Percentiles rank a stretch among this genome's conserved stretches.
Evolutionary conservation across 2,888 invertebrate genomes (phyloP).

Genomic region (Ochropleura leucogaster): DNA sequence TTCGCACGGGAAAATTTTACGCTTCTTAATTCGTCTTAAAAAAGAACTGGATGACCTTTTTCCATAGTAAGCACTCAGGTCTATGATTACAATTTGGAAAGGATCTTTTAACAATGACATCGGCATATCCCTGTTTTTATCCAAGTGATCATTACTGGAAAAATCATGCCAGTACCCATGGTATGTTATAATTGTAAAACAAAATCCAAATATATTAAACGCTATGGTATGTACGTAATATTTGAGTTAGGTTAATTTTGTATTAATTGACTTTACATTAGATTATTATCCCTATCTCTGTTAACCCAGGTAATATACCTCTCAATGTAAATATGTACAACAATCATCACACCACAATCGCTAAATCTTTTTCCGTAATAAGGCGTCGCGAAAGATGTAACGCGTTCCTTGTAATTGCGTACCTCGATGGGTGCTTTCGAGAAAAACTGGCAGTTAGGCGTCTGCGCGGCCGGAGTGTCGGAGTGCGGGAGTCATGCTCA

Average conservation of each 20-base stretch:
- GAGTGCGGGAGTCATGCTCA: neutral
- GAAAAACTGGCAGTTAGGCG: slow-evolving; percentile 57
- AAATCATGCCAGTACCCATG: neutral
- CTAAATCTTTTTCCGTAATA: slow-evolving; percentile 7
- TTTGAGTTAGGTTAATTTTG: too few species aligned
- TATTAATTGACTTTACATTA: too few species aligned
- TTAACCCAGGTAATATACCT: neutral
- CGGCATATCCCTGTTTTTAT: neutral
- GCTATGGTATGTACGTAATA: too few species aligned
- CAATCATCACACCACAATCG: slow-evolving; percentile 24
- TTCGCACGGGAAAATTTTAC: neutral
- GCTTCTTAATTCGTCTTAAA: neutral
- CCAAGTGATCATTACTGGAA: neutral
- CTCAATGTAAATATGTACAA: neutral
- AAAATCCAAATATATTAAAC: too few species aligned
- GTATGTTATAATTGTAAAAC: too few species aligned
- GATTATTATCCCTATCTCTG: neutral
- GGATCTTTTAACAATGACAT: neutral
- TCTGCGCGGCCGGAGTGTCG: slow-evolving; percentile 29
- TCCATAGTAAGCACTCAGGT: neutral
- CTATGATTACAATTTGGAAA: neutral
- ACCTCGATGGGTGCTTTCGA: slow-evolving; percentile 67
- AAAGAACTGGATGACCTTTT: neutral
- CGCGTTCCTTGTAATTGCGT: slow-evolving; percentile 66
- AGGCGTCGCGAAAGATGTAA: slow-evolving; percentile 37